Conservation (phyloP, 2,888 invertebrate genomes). For the Hirtodrosophila confusa region DNA sequence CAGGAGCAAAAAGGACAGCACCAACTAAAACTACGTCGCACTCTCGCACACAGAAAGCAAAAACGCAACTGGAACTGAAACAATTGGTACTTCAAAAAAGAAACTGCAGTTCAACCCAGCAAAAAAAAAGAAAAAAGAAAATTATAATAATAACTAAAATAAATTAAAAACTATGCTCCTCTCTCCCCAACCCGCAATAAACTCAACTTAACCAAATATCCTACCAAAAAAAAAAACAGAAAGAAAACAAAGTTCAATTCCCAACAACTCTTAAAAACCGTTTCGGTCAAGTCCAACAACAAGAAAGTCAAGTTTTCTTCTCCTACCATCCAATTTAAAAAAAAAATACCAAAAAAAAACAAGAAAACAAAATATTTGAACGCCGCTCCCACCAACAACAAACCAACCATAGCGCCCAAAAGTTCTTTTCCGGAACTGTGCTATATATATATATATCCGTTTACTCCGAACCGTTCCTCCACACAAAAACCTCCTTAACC, state of each 20-base stretch:
- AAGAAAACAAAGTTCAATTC: constrained; percentile 47
- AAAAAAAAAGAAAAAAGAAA: constrained; percentile 1
- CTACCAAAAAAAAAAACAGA: constrained; percentile 40
- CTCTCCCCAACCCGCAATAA: constrained; percentile 56
- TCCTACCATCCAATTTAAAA: constrained; percentile 64
- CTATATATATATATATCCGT: constrained; percentile 64
- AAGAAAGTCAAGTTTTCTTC: constrained; percentile 52
- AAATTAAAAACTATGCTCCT: constrained; percentile 54
- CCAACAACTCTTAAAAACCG: constrained; percentile 46
- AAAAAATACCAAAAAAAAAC: constrained; percentile 57
- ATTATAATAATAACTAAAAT: constrained; percentile 14
- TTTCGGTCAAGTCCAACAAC: constrained; percentile 64
- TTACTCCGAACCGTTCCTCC: constrained; percentile 74
- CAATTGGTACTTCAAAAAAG: constrained; percentile 63
- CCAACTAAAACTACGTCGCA: constrained; percentile 53
- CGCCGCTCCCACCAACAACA: constrained; percentile 72
- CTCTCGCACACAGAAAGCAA: constrained; percentile 49
- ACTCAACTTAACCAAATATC: constrained; percentile 58
- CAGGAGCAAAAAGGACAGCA: constrained; percentile 51
- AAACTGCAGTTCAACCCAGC: constrained; percentile 69
- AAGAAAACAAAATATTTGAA: constrained; percentile 58
- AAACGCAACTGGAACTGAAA: constrained; percentile 45
- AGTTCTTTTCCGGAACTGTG: constrained; percentile 54
- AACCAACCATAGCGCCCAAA: constrained; percentile 51
- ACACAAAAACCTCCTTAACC: constrained; percentile 82